Percentiles rank a stretch among this genome's conserved stretches.
phyloP scores from a whole-genome alignment of 2,797 vertebrate genomes.

The Periparus ater region DNA sequence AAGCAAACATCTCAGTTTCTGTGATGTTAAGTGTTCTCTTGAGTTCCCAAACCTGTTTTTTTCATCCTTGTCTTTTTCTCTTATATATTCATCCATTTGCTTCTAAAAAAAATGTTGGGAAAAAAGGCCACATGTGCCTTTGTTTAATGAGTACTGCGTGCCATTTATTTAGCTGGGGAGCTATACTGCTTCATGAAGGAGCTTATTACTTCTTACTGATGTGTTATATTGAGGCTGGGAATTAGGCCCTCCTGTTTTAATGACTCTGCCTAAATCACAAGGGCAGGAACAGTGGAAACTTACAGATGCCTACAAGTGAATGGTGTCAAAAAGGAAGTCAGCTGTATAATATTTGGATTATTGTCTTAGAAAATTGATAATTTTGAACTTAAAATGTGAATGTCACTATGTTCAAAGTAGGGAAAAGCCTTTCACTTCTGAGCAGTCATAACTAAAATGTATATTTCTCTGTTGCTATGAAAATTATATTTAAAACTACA shows the following conservation, averaged over 20 bases:
- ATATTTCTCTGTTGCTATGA: neutral
- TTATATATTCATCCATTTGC: neutral
- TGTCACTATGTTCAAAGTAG: neutral
- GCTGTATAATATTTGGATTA: neutral
- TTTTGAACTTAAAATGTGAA: neutral
- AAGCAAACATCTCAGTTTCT: neutral
- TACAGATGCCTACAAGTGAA: neutral
- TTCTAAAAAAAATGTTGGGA: neutral
- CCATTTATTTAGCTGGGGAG: constrained; percentile 35
- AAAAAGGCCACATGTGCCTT: constrained; percentile 17
- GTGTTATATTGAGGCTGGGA: constrained; percentile 16
- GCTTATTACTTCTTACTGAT: constrained; percentile 34
- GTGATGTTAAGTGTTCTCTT: neutral
- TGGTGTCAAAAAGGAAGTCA: neutral
- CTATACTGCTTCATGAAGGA: constrained; percentile 12
- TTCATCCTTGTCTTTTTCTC: neutral
- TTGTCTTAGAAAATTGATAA: neutral
- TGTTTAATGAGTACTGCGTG: constrained; percentile 31
- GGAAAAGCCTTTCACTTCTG: neutral
- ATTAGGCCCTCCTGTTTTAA: constrained; percentile 39
- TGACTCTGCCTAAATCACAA: constrained; percentile 15
- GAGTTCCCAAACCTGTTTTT: neutral
- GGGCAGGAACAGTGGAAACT: constrained; percentile 24
- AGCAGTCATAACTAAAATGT: neutral
- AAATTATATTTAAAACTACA: constrained; percentile 3